Evolutionary conservation across 2,888 invertebrate species (phyloP), one percentile per base, ranked within the genome.

Genomic region (Sicus ferrugineus): DNA sequence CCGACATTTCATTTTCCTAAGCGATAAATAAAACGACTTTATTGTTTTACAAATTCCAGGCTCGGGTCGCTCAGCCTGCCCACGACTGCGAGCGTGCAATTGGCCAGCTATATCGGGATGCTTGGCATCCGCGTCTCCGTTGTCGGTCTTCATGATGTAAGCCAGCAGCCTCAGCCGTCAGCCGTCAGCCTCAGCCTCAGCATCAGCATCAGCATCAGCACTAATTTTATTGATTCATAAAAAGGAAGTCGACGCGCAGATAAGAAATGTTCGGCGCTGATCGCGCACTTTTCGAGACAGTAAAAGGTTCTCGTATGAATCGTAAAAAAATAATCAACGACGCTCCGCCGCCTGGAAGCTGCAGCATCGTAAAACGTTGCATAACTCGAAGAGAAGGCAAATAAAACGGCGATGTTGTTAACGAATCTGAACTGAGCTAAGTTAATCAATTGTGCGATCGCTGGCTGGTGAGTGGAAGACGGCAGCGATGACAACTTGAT

Each of bases 241-340:
- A 67, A 59, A 67, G 59, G 48, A 67, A 46, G 21, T 16, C 42
- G 52, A 59, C 48, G 48, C 28, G 34, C 34, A 66, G 54, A 67
- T 62, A 56, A 58, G 23, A 38, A 38, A 14, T 14, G n/a, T 46
- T 21, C 59, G 23, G 26, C 67, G 68, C 70, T 71, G 70, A 65
- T 68, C 65, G 26, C 48, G 70, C 70, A 59, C 61, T 71, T 67
- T 50, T 30, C 52, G 5, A 28, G 62, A 58, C 68, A 65, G 62
- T 61, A 65, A 61, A 28, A 71, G 61, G 14, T 63, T 62, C 65
- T 65, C 61, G 64, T 68, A 68, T 65, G 68, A 71, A 71, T 71
- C 70, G 64, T 68, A 68, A 65, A 48, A 64, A 42, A 69, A 46
- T 19, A 42, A 64, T 48, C 31, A 50, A 31, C 31, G 52, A 42